These are phyloP conservation scores for Istiophorus platypterus DNA, from an alignment of 2,113 vertebrate genomes.

Conservation along the genomic window DNA sequence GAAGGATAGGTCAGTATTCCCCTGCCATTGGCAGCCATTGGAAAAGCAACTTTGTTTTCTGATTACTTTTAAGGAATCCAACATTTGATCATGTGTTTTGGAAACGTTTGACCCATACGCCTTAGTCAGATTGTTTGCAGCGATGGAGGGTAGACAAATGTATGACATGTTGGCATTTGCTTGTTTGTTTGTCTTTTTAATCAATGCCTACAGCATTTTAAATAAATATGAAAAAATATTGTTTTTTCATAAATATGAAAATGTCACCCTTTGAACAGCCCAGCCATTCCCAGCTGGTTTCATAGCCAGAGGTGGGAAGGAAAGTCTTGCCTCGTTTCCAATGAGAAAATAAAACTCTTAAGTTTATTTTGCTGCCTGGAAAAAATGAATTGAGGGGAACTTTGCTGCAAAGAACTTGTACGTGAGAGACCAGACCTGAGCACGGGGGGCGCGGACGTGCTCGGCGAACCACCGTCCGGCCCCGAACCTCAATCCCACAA, in stretches of 20 bases:
- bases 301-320: not conserved
- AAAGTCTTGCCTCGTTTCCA: not conserved
- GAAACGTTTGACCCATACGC: not conserved
- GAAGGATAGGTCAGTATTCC: not conserved
- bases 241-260: not conserved
- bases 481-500: slow-evolving; percentile 43
- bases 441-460: too few species aligned
- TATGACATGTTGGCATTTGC: not conserved
- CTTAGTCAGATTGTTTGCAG: not conserved
- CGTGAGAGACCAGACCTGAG: not conserved
- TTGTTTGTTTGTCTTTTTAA: too few species aligned
- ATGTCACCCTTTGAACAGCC: not conserved
- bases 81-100: not conserved
- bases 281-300: not conserved
- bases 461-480: accelerated
- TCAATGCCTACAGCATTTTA: not conserved
- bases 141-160: not conserved
- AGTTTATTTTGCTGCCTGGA: not conserved
- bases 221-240: not conserved
- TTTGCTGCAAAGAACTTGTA: not conserved
- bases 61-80: not conserved
- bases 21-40: not conserved
- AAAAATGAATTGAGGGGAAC: not conserved
- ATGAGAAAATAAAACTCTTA: not conserved
- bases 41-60: too few species aligned